phyloP scores from a whole-genome alignment of 2,797 vertebrate genomes.

The Microctenopoma lineatum region DNA sequence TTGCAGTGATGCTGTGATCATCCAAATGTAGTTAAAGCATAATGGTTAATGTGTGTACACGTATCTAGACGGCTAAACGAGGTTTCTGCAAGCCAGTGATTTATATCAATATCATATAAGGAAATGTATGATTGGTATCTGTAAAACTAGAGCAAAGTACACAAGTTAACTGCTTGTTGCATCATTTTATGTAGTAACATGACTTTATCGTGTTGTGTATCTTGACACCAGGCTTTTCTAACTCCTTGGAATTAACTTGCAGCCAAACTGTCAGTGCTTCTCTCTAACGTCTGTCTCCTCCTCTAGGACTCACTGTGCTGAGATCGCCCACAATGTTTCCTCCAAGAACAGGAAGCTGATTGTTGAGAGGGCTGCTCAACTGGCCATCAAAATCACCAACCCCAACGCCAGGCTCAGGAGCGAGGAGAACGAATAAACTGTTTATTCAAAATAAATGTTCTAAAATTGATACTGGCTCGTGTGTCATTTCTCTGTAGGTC shows the following conservation, averaged over 20 bases:
- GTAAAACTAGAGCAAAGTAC: background rate
- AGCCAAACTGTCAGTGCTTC: background rate
- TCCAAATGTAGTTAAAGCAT: no score
- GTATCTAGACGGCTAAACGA: no score
- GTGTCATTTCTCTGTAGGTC: background rate
- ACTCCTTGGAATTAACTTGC: background rate
- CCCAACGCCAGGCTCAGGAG: slow-evolving; percentile 98
- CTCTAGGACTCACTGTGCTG: slow-evolving; percentile 93
- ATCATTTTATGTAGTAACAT: no score
- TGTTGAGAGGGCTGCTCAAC: slow-evolving; percentile 95
- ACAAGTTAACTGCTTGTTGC: no score
- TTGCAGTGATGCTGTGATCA: background rate
- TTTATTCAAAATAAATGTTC: slow-evolving; percentile 86
- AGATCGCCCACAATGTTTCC: slow-evolving; percentile 98
- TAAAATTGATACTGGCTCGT: slow-evolving; percentile 41
- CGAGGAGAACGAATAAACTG: slow-evolving; percentile 94
- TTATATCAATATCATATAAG: no score
- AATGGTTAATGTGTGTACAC: no score
- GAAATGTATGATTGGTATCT: background rate
- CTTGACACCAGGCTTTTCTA: background rate
- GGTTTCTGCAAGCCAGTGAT: background rate
- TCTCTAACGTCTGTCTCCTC: background rate
- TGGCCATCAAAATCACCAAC: slow-evolving; percentile 98
- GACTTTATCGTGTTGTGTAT: no score
- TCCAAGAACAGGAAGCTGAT: slow-evolving; percentile 99